Evolutionary conservation across 1,140 invertebrate genomes (phyloP).

Genomic region (Copidosoma floridanum): DNA sequence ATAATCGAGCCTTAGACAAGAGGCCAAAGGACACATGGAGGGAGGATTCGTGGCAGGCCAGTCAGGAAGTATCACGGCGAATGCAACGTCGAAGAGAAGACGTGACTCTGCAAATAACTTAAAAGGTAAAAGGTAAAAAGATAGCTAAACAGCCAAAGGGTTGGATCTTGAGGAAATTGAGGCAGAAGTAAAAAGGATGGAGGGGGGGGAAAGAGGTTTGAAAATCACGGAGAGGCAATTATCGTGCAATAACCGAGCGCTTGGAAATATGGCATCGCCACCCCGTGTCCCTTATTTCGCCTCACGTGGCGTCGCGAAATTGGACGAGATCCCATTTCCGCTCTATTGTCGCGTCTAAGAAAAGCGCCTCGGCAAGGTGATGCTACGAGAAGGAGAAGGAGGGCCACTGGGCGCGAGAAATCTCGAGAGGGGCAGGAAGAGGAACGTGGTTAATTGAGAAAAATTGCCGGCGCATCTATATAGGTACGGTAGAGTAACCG

Average conservation of each 20-base stretch:
- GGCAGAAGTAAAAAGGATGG: neutral
- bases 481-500: too few relatives aligned
- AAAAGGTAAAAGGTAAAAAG: too few relatives aligned
- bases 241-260: conserved; percentile 18
- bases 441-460: conserved; percentile 29
- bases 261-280: conserved; percentile 26
- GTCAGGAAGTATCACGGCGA: too few relatives aligned
- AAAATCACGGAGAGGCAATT: conserved; percentile 25
- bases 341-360: conserved; percentile 25
- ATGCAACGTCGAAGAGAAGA: too few relatives aligned
- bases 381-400: conserved; percentile 8
- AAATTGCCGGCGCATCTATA: conserved; percentile 29
- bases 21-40: too few relatives aligned
- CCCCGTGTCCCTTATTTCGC: neutral
- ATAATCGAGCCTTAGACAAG: too few relatives aligned
- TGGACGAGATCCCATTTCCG: conserved; percentile 29
- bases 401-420: neutral
- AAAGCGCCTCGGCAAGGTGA: neutral
- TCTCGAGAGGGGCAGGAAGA: conserved; percentile 10
- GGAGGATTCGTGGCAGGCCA: too few relatives aligned
- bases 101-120: too few relatives aligned
- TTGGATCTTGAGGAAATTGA: neutral
- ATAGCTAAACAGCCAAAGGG: too few relatives aligned
- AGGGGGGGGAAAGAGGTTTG: neutral
- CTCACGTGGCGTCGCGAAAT: conserved; percentile 9